Conservation (phyloP, 2,888 invertebrate genomes). For the Pantelozetes paolii region DNA sequence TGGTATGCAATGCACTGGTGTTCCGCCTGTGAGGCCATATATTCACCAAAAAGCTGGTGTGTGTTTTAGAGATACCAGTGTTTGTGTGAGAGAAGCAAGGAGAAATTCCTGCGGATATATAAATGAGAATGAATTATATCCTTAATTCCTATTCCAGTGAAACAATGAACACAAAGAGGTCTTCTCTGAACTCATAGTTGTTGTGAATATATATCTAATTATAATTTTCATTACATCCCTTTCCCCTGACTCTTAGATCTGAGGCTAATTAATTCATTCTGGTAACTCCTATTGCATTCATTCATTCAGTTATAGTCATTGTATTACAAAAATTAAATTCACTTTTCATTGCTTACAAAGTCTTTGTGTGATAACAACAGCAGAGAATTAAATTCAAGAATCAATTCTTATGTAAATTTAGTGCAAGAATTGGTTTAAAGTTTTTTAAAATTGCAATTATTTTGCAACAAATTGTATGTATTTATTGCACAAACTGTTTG, state of each 20-base stretch:
- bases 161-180: no score
- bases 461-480: no score
- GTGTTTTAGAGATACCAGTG: not conserved
- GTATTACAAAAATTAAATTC: no score
- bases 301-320: not conserved
- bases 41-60: not conserved
- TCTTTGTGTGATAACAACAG: no score
- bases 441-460: no score
- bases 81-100: not conserved
- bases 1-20: not conserved
- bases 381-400: no score
- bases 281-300: not conserved
- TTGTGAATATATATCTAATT: constrained; percentile 21
- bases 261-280: constrained; percentile 14
- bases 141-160: no score
- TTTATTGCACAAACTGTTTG: no score
- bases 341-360: no score
- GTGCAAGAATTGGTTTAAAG: no score
- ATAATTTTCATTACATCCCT: constrained; percentile 12
- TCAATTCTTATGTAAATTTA: no score
- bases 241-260: not conserved
- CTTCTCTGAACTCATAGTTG: no score
- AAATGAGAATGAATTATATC: constrained; percentile 6
- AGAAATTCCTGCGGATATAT: constrained; percentile 8
- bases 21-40: not conserved